phyloP scores from a whole-genome alignment of 2,113 vertebrate genomes.

The Maccullochella peelii region DNA sequence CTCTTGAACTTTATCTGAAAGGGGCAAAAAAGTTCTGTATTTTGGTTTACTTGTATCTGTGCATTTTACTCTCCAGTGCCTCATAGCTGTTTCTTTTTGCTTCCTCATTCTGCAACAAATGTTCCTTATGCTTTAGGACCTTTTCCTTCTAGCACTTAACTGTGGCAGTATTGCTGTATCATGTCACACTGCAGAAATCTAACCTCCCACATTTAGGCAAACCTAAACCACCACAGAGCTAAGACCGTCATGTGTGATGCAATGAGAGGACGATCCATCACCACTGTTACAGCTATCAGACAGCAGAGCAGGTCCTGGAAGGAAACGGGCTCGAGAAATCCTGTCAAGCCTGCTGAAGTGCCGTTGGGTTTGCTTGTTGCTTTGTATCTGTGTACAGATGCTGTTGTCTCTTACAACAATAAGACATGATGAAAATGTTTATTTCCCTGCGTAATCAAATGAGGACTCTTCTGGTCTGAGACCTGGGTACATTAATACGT shows the following conservation, averaged over 20 bases:
- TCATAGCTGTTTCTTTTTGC: constrained; percentile 14
- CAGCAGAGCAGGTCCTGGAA: neutral
- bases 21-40: neutral
- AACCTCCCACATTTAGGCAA: too few species aligned
- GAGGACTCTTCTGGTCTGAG: neutral
- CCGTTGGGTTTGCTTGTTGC: neutral
- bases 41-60: constrained; percentile 13
- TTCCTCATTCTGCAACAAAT: constrained; percentile 1
- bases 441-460: neutral
- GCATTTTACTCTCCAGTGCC: constrained; percentile 32
- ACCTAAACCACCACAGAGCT: neutral
- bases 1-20: neutral
- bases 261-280: neutral
- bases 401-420: neutral
- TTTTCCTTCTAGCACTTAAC: neutral
- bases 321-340: neutral
- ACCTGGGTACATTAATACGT: neutral
- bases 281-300: neutral
- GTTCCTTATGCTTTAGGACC: neutral
- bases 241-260: neutral
- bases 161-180: neutral
- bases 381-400: neutral
- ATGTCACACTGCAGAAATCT: neutral
- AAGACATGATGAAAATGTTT: neutral
- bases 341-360: neutral